Base-by-base conservation (phyloP, 2,113 vertebrate species). In the Campylorhamphus procurvoides region DNA sequence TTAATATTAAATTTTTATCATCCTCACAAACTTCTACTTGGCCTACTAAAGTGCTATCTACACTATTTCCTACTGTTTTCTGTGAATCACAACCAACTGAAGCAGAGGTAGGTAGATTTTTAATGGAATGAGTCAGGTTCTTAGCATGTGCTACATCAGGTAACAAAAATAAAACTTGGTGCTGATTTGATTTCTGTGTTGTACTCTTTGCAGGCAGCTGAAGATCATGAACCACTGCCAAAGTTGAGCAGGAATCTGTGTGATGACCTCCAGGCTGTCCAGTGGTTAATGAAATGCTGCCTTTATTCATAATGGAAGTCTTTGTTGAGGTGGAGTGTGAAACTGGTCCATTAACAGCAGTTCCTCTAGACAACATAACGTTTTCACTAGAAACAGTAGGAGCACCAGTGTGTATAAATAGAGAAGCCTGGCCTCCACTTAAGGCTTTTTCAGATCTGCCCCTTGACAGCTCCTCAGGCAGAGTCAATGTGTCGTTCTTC, bases 331-430 rank as follows among this genome's bases (percentile, higher is more conserved):
- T 97, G 98, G 98, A 98, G 98, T 99, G 98, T 98, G 99, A 99
- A 99, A 98, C 98, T 98, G 99, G 98, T 98, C 99, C 99, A 99
- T 99, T 99, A 99, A 99, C 98, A 98, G 98, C 98, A 98, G 98
- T 98, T 99, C 98, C 99, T 98, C 98, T 98, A 98, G 99, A 98
- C 97, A 99, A 98, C 97, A 98, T 97, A 97, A 98, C 97, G 97
- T 98, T 98, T 98, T 98, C 98, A 89, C 96, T 98, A 98, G 98
- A 98, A 98, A 98, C 98, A 98, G 98, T 96, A 97, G 99, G 98
- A 98, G 98, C 98, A 98, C 98, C 97, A 98, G 98, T 97, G 97
- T 98, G 98, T 98, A 99, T 97, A 98, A 99, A 99, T 88, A 98
- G 97, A 98, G 98, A 97, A 97, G 98, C 95, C 98, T 99, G 99